These are phyloP conservation scores for Teinopalpus imperialis DNA, from an alignment of 2,888 invertebrate species.

Conservation along the genomic window DNA sequence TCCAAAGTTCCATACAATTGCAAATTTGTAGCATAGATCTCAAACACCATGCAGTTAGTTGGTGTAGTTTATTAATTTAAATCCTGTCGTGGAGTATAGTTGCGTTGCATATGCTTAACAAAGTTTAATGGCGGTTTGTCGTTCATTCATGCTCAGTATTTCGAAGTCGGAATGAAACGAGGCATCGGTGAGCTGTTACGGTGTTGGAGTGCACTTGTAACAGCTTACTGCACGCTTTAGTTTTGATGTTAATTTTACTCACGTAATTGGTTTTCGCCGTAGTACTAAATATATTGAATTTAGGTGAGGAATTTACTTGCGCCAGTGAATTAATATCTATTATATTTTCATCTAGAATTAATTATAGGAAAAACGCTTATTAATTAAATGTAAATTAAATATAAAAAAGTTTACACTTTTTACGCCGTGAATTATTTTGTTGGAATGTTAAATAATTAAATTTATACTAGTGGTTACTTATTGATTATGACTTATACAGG, in stretches of 20 bases:
- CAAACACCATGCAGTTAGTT: neutral
- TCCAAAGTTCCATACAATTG: no score
- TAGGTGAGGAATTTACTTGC: slow-evolving; percentile 4
- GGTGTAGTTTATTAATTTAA: slow-evolving; percentile 24
- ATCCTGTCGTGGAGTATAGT: slow-evolving; percentile 7
- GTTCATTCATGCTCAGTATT: slow-evolving; percentile 24
- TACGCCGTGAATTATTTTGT: no score
- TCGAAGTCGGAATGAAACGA: slow-evolving; percentile 21
- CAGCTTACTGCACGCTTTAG: slow-evolving; percentile 14
- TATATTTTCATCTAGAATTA: no score
- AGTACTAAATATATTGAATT: slow-evolving; percentile 19
- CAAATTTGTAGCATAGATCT: no score
- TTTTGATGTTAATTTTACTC: slow-evolving; percentile 24
- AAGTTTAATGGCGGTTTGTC: slow-evolving; percentile 24
- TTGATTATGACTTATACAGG: no score
- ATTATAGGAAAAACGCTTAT: no score
- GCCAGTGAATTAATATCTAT: no score
- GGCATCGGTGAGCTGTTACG: slow-evolving; percentile 23
- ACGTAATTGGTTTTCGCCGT: slow-evolving; percentile 25
- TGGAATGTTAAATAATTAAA: no score
- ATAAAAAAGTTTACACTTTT: no score
- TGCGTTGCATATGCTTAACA: slow-evolving; percentile 22
- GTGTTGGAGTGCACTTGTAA: slow-evolving; percentile 18
- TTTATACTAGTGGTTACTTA: no score
- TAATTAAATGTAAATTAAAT: no score